phyloP scores from a whole-genome alignment of 2,888 invertebrate species.

The Leptinotarsa peninsularis region DNA sequence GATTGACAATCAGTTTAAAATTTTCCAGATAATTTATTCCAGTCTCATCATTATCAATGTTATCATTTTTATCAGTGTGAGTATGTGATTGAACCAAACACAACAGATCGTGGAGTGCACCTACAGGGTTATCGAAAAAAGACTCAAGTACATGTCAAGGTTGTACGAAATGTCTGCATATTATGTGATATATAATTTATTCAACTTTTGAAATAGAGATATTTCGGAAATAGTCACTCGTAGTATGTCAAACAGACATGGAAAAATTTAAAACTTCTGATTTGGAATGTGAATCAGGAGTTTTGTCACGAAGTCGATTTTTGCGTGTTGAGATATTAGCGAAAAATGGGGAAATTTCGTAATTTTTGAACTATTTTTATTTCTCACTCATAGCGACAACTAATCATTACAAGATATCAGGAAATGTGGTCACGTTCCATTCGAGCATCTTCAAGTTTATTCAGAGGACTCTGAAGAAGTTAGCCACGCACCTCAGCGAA shows the following conservation, averaged over 20 bases:
- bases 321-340: too few relatives aligned
- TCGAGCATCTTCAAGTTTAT: too few relatives aligned
- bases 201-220: not conserved
- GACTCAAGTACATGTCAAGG: not conserved
- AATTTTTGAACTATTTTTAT: too few relatives aligned
- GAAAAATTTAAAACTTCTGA: not conserved
- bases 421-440: too few relatives aligned
- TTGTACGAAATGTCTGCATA: not conserved
- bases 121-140: not conserved
- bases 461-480: too few relatives aligned
- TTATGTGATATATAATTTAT: not conserved
- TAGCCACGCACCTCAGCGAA: too few relatives aligned
- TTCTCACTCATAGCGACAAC: too few relatives aligned
- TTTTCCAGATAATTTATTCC: not conserved
- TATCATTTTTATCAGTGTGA: not conserved
- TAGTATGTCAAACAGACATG: too few relatives aligned
- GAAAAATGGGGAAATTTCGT: too few relatives aligned
- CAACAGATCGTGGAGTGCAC: not conserved
- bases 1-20: not conserved
- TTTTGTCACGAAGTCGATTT: too few relatives aligned
- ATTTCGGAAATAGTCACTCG: not conserved
- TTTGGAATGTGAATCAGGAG: too few relatives aligned
- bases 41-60: not conserved
- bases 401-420: too few relatives aligned
- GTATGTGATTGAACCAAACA: not conserved